These are phyloP conservation scores for Aphis gossypii DNA, from an alignment of 1,140 invertebrate genomes.

Conservation along the genomic window DNA sequence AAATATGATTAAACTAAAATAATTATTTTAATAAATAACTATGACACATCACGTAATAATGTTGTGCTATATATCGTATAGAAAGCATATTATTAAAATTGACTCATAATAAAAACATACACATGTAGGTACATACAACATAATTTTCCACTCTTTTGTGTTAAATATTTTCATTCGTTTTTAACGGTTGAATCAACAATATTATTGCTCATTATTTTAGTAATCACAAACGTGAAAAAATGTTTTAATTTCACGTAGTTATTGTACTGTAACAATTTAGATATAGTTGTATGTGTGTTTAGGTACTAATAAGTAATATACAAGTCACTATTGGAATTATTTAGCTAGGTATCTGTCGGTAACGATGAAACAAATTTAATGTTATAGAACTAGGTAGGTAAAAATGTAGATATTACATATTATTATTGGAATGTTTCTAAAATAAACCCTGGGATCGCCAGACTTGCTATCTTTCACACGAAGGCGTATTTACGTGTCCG, in stretches of 20 bases:
- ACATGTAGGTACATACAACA: too few relatives aligned
- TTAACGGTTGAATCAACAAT: background rate
- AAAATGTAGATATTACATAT: background rate
- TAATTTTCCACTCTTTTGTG: background rate
- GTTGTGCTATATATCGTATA: background rate
- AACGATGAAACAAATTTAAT: background rate
- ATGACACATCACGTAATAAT: background rate
- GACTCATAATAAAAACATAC: background rate
- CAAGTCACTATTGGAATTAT: background rate
- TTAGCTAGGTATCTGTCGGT: background rate
- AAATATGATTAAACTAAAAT: background rate
- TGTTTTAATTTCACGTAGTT: background rate
- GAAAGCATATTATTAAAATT: background rate
- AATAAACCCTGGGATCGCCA: background rate
- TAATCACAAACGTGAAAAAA: background rate
- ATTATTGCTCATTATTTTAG: background rate
- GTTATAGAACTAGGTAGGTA: background rate
- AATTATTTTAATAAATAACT: background rate
- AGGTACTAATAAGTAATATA: background rate
- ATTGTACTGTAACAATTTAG: background rate
- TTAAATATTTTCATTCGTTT: background rate
- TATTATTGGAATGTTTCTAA: background rate
- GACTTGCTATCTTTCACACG: background rate
- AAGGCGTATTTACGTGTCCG: background rate
- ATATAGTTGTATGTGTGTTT: background rate